Conservation (phyloP, 2,888 invertebrate genomes). For the Volucella inflata region DNA sequence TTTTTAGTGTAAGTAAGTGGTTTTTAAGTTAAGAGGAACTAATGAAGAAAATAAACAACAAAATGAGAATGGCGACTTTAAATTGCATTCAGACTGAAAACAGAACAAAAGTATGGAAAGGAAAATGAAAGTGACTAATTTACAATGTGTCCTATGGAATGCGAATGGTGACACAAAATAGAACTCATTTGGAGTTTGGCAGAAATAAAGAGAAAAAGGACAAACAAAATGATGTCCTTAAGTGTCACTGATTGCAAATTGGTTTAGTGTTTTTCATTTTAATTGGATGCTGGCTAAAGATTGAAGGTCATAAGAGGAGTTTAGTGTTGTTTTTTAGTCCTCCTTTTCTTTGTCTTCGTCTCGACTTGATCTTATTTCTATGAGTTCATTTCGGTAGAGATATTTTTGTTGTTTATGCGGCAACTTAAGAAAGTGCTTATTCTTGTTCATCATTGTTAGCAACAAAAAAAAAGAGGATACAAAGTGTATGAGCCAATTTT, state of each 20-base stretch:
- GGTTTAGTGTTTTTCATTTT: conserved; percentile 48
- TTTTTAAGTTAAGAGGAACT: conserved; percentile 18
- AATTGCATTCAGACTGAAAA: conserved; percentile 40
- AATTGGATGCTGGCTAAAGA: conserved; percentile 35
- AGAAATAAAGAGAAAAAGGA: conserved; percentile 4
- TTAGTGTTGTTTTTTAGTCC: background rate
- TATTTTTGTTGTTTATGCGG: too few species aligned
- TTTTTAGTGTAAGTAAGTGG: conserved; percentile 1
- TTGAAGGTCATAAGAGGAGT: conserved; percentile 27
- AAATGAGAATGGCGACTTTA: background rate
- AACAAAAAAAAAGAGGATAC: too few species aligned
- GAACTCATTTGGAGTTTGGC: background rate
- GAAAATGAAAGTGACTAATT: conserved; percentile 46
- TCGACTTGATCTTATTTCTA: background rate
- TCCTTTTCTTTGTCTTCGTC: conserved; percentile 1
- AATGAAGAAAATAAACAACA: conserved; percentile 2
- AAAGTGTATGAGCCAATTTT: too few species aligned
- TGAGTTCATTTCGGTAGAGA: background rate
- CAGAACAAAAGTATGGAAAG: background rate
- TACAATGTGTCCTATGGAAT: conserved; percentile 27
- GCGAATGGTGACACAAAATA: conserved; percentile 6
- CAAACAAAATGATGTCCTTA: conserved; percentile 47
- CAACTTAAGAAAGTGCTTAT: too few species aligned
- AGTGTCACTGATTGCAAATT: conserved; percentile 64
- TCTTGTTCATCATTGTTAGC: too few species aligned